Evolutionary conservation across 2,888 invertebrate species (phyloP).

Genomic region (Philonicus albiceps): DNA sequence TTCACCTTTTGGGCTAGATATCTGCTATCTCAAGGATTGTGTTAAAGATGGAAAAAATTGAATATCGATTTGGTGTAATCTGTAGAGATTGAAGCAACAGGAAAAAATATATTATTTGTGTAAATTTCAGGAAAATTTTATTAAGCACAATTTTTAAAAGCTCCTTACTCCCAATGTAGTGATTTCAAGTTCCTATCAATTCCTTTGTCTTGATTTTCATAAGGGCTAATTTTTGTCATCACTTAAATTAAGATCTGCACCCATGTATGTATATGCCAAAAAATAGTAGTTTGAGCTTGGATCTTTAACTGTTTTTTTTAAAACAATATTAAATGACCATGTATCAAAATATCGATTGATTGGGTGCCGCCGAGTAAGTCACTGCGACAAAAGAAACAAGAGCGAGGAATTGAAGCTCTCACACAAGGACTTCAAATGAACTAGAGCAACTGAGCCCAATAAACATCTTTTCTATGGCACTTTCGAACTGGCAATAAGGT

Average conservation of each 20-base stretch:
- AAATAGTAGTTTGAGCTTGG: not conserved
- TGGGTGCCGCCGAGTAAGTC: no score
- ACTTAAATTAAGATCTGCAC: not conserved
- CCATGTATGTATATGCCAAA: not conserved
- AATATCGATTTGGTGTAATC: constrained; percentile 31
- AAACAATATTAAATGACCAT: no score
- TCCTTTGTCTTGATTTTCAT: not conserved
- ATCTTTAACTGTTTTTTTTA: no score
- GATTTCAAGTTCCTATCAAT: not conserved
- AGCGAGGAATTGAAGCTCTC: no score
- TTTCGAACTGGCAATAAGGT: no score
- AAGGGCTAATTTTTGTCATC: not conserved
- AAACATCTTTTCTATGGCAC: no score
- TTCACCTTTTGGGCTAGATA: not conserved
- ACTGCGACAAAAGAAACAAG: no score
- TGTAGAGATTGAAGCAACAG: constrained; percentile 7
- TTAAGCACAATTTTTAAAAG: not conserved
- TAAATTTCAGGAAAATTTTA: constrained; percentile 33
- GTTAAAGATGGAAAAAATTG: constrained; percentile 17
- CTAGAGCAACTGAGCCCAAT: no score
- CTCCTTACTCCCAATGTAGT: not conserved
- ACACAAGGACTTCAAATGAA: no score
- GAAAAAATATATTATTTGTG: constrained; percentile 38
- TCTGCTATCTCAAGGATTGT: not conserved
- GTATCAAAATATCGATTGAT: no score